phyloP scores from a whole-genome alignment of 2,113 vertebrate genomes.

The Neotoma lepida region DNA sequence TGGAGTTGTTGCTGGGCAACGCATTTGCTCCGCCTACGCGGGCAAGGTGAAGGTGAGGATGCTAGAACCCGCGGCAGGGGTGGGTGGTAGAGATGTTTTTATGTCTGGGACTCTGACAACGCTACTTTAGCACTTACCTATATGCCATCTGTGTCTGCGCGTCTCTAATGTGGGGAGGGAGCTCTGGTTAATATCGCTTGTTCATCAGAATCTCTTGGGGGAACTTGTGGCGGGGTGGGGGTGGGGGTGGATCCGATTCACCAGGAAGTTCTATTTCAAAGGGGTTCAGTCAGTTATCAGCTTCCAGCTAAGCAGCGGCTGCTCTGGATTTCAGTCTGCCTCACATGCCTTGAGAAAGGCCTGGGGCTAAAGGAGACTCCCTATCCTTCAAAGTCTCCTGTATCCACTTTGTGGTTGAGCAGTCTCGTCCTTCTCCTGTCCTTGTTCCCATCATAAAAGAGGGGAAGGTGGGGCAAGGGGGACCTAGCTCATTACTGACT shows the following conservation, averaged over 20 bases:
- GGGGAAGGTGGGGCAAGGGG: background rate
- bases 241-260: background rate
- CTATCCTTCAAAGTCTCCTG: background rate
- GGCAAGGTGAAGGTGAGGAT: background rate
- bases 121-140: background rate
- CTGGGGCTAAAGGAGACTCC: background rate
- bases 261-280: slow-evolving; percentile 35
- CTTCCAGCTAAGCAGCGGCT: background rate
- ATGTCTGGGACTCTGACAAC: background rate
- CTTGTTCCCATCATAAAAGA: slow-evolving; percentile 59
- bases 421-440: background rate
- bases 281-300: background rate
- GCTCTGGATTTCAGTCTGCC: background rate
- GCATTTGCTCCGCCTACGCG: background rate
- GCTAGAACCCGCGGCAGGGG: background rate
- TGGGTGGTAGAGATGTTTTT: background rate
- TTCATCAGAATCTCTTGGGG: slow-evolving; percentile 1
- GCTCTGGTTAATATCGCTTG: slow-evolving; percentile 10
- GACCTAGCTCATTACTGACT: background rate
- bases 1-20: slow-evolving; percentile 11
- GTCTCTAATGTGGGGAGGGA: background rate
- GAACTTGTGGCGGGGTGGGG: background rate
- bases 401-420: background rate
- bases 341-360: background rate
- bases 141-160: background rate